Percentiles rank a stretch among this genome's conserved stretches.
Conservation (phyloP, 2,113 vertebrate species). For the Emydocephalus ijimae region DNA sequence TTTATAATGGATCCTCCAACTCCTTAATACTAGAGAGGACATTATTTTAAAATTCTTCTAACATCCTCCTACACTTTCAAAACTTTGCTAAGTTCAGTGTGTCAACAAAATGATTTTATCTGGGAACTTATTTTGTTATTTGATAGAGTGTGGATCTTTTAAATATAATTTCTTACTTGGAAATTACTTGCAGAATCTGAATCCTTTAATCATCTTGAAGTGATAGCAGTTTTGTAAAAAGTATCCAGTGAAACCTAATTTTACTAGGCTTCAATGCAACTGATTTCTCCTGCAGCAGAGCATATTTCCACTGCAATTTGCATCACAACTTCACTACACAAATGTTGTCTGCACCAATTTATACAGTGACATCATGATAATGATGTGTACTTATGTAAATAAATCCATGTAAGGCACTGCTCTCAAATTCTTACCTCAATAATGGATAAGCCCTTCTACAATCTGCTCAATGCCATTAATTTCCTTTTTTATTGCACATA, state of each 20-base stretch:
- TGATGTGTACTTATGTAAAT: background rate
- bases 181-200: background rate
- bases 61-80: background rate
- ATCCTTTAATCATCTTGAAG: background rate
- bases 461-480: background rate
- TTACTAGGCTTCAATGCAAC: background rate
- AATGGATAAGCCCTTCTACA: background rate
- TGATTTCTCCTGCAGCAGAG: background rate
- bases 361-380: background rate
- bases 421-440: background rate
- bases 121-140: background rate
- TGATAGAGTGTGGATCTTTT: background rate
- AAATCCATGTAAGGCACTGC: background rate
- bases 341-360: background rate
- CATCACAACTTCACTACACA: background rate
- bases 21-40: background rate
- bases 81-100: background rate
- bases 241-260: background rate
- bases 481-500: background rate
- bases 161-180: background rate
- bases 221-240: background rate
- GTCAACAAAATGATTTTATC: background rate
- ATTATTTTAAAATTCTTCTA: background rate
- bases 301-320: background rate
- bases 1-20: background rate